Conservation (phyloP, 1,140 invertebrate species). For the Doryteuthis pealeii region DNA sequence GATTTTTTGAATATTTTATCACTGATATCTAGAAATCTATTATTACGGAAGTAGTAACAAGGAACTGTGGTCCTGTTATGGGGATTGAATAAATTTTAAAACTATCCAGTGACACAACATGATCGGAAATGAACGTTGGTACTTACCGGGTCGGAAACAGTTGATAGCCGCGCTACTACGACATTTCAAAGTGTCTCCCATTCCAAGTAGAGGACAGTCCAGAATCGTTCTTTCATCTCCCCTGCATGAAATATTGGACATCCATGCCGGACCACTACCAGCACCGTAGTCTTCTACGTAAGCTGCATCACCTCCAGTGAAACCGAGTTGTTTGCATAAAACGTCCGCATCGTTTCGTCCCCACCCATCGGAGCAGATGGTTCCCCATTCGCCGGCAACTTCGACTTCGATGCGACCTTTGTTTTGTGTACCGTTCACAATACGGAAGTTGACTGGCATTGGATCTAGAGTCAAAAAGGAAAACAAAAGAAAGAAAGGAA, state of each 20-base stretch:
- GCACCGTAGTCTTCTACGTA: slow-evolving; percentile 8
- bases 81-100: too few species aligned
- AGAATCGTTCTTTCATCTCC: slow-evolving; percentile 71
- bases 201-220: slow-evolving; percentile 65
- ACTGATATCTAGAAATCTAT: too few species aligned
- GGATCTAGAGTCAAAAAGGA: too few species aligned
- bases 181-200: slow-evolving; percentile 65
- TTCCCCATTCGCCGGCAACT: slow-evolving; percentile 33
- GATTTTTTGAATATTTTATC: too few species aligned
- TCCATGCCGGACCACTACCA: slow-evolving; percentile 71
- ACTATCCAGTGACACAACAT: too few species aligned
- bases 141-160: too few species aligned
- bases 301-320: slow-evolving; percentile 16
- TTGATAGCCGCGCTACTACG: too few species aligned
- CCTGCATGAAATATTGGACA: slow-evolving; percentile 70
- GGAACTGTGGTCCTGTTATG: too few species aligned
- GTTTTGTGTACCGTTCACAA: slow-evolving; percentile 32
- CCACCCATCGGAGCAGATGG: slow-evolving; percentile 39
- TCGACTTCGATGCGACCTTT: slow-evolving; percentile 42
- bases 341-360: slow-evolving; percentile 65
- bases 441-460: slow-evolving; percentile 17
- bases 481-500: too few species aligned
- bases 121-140: too few species aligned
- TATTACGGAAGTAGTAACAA: too few species aligned
- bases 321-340: slow-evolving; percentile 70